phyloP scores from a whole-genome alignment of 2,797 vertebrate genomes.

The Salmo trutta region DNA sequence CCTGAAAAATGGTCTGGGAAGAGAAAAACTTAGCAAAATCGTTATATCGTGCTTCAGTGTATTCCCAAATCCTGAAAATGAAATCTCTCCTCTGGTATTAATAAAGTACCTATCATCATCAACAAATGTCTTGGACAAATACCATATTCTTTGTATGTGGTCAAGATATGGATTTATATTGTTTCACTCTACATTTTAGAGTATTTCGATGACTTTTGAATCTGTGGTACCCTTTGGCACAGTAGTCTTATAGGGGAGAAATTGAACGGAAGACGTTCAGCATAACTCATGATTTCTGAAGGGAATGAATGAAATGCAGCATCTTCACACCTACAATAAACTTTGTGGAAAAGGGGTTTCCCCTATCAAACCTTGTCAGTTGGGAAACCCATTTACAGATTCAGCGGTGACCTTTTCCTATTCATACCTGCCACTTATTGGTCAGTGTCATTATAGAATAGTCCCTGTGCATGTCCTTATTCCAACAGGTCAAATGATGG shows the following conservation, averaged over 20 bases:
- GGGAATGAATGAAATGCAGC: slow-evolving; percentile 39
- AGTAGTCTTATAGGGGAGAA: background rate
- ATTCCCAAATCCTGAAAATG: background rate
- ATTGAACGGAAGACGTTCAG: background rate
- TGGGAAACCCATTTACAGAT: slow-evolving; percentile 1
- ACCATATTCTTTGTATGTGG: background rate
- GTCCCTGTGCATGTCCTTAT: background rate
- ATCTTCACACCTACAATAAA: background rate
- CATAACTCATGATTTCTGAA: background rate
- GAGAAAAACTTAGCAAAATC: background rate
- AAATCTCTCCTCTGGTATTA: background rate
- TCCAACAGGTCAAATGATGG: background rate
- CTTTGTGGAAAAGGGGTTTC: slow-evolving; percentile 4
- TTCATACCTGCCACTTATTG: background rate
- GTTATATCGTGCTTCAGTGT: background rate
- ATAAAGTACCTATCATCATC: background rate
- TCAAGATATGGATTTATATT: background rate
- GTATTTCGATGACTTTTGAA: background rate
- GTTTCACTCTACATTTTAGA: background rate
- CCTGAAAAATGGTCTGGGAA: background rate
- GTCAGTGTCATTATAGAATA: background rate
- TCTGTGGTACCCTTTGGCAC: background rate
- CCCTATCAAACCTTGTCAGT: background rate
- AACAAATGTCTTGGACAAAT: background rate
- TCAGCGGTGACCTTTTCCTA: background rate